Base-by-base conservation (phyloP, 2,888 invertebrate species). In the Catocala nupta region DNA sequence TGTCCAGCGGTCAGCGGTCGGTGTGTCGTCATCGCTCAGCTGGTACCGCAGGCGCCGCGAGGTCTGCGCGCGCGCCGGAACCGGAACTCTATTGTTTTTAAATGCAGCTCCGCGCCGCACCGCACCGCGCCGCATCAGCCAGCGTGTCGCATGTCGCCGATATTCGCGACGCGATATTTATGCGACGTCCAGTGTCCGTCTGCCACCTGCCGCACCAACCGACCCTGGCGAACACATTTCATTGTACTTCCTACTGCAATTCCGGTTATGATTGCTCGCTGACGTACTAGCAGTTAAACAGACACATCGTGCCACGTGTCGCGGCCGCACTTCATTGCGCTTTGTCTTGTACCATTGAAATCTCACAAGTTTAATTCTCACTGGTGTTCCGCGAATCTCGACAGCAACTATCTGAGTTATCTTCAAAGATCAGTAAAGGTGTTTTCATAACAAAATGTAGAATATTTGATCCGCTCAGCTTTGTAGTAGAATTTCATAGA, bases 61-160 rank as follows among this genome's bases (percentile, higher is more conserved):
- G 80, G 86, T 84, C 85, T 86, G 85, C 81, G 78, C 72, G 12
- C 65, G 73, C 75, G 67, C 79, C 80, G 80, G 85, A 83, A 86
- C 81, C 85, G 85, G 84, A 84, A 83, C 82, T 75, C 82, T 79
- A 86, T 86, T 86, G 86, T 86, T 83, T 84, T 82, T 69, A 84
- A 82, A 78, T 81, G 74, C 63, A 60, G 59, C 63, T 44, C 52
- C 62, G 63, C 67, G 39, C 49, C 43, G 33, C n/a, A 7, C 9
- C 36, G 36, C 36, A 39, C 36, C 36, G 45, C 55, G 43, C 39
- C 51, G 55, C 59, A 51, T 44, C 57, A 45, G 62, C 5, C 55
- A 42, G 62, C 25, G 45, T 51, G 60, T 45, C 72, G 60, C 74
- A 54, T 42, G 50, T 55, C 55, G 33, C 56, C 33, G 12, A 39